A percentile compares a stretch with the other conserved stretches of the same genome.
phyloP scores from a whole-genome alignment of 2,888 invertebrate genomes.

The Zaprionus obscuricornis region DNA sequence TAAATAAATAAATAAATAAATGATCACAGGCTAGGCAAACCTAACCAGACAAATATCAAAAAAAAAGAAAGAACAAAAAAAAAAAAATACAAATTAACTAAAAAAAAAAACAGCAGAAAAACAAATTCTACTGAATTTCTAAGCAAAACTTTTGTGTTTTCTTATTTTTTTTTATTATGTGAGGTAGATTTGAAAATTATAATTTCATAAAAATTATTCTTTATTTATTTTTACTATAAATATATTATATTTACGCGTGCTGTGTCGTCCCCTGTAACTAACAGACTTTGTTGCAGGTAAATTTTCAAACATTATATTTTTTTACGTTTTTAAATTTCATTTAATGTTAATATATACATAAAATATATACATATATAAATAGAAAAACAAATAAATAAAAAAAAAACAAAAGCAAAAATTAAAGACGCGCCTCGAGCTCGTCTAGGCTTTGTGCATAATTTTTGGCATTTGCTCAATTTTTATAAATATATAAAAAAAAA shows the following conservation, averaged over 20 bases:
- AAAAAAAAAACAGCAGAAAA: conserved; percentile 24
- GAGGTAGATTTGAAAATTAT: conserved; percentile 28
- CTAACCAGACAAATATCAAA: conserved; percentile 19
- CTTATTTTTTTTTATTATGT: conserved; percentile 24
- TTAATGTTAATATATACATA: conserved; percentile 41
- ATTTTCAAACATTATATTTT: conserved; percentile 24
- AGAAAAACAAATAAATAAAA: conserved; percentile 16
- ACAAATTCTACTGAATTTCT: conserved; percentile 23
- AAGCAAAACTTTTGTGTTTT: conserved; percentile 34
- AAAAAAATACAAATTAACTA: conserved; percentile 7
- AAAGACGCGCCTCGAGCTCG: conserved; percentile 37
- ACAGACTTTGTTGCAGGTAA: conserved; percentile 60
- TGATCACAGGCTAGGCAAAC: conserved; percentile 46
- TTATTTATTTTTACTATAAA: conserved; percentile 29
- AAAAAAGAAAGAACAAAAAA: conserved; percentile 14
- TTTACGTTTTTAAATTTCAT: conserved; percentile 27
- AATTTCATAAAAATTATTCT: conserved; percentile 25
- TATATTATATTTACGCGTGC: conserved; percentile 50
- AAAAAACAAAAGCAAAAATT: conserved; percentile 20
- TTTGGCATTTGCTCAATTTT: conserved; percentile 71
- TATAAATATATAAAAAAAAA: conserved; percentile 42
- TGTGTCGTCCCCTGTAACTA: conserved; percentile 75
- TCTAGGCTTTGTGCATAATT: conserved; percentile 72
- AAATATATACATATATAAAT: conserved; percentile 11
- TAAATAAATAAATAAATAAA: conserved; percentile 56